Conservation (phyloP, 2,113 vertebrate genomes). For the Dromaius novaehollandiae region DNA sequence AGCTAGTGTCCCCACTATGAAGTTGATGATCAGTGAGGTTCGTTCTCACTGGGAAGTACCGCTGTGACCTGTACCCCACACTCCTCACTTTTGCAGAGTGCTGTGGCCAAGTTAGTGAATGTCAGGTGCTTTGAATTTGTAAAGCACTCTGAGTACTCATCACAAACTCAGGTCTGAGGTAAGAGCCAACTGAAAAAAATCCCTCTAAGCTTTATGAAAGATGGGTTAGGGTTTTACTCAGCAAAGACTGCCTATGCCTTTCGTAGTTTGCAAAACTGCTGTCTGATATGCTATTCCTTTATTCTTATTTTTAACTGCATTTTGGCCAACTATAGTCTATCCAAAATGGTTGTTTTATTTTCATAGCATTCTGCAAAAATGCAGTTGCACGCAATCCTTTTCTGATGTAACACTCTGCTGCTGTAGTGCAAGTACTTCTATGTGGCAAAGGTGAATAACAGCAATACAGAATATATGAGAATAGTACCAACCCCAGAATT, state of each 20-base stretch:
- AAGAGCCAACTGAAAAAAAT: neutral
- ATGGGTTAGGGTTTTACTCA: neutral
- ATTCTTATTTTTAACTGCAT: neutral
- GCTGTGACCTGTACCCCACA: fast-evolving
- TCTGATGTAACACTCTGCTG: neutral
- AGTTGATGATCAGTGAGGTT: too few species aligned
- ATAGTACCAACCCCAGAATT: neutral
- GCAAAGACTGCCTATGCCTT: neutral
- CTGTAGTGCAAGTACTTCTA: neutral
- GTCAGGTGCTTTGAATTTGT: neutral
- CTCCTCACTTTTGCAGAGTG: neutral
- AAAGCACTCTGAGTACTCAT: neutral
- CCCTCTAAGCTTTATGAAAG: neutral
- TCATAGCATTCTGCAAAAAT: neutral
- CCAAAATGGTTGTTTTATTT: neutral
- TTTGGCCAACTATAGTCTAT: neutral
- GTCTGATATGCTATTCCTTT: neutral
- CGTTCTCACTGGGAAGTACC: neutral
- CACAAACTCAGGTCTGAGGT: neutral
- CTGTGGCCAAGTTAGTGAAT: neutral
- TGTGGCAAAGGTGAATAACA: neutral
- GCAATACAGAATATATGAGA: neutral
- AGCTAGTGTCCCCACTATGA: neutral
- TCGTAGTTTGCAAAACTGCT: neutral
- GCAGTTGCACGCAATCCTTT: neutral